Conservation (phyloP, 2,113 vertebrate species). For the Pangasianodon hypophthalmus region DNA sequence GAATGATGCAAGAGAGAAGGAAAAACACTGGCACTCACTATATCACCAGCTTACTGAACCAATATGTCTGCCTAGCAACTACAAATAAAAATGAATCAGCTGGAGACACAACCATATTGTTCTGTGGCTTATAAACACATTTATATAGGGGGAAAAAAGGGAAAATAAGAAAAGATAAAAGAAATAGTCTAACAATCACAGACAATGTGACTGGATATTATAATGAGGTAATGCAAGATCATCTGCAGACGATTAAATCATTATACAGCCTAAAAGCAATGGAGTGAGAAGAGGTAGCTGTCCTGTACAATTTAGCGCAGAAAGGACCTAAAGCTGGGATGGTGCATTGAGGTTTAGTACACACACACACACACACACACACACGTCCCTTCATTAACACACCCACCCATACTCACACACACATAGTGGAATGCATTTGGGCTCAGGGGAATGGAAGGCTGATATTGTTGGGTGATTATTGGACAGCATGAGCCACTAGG, state of each 20-base stretch:
- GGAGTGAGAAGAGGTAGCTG: conserved; percentile 53
- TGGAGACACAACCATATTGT: background rate
- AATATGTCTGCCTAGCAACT: background rate
- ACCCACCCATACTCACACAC: conserved; percentile 31
- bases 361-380: background rate
- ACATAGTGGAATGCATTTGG: conserved; percentile 18
- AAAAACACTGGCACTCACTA: background rate
- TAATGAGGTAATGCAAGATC: background rate
- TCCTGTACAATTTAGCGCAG: conserved; percentile 21
- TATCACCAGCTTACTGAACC: background rate
- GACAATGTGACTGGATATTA: background rate
- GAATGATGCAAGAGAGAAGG: background rate
- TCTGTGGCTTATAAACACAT: background rate
- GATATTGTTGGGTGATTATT: conserved; percentile 27
- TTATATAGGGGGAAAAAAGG: background rate
- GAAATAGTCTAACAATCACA: background rate
- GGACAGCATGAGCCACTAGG: conserved; percentile 14
- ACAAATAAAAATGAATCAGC: background rate
- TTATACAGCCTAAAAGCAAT: conserved; percentile 10
- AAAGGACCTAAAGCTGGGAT: conserved; percentile 25
- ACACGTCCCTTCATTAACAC: conserved; percentile 42
- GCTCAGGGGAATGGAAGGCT: conserved; percentile 36
- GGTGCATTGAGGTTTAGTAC: background rate
- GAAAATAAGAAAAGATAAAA: background rate
- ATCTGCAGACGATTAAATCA: background rate